Evolutionary conservation across 2,797 vertebrate species (phyloP).

Genomic region (Oreochromis grahami): DNA sequence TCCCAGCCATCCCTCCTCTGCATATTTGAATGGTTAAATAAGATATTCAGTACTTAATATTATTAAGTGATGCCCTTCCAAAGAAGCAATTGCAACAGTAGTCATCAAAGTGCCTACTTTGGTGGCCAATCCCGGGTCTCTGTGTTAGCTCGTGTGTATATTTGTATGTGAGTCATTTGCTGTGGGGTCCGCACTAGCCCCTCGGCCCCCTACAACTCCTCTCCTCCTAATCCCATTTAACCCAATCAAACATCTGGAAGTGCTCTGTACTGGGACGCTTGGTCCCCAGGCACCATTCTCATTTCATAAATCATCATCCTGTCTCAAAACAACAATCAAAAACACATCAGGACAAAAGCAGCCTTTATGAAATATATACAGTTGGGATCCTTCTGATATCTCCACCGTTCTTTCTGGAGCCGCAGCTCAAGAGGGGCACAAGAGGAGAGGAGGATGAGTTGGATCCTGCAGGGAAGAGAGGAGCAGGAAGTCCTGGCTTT

Average conservation of each 20-base stretch:
- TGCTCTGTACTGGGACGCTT: conserved; percentile 28
- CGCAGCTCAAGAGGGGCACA: conserved; percentile 24
- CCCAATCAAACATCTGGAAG: conserved; percentile 73
- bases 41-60: not conserved
- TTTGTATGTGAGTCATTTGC: conserved; percentile 19
- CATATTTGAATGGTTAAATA: not conserved
- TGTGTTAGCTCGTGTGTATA: conserved; percentile 5
- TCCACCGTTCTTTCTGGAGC: conserved; percentile 28
- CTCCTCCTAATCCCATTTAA: conserved; percentile 52
- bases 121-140: conserved; percentile 31
- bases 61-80: not conserved
- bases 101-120: conserved; percentile 41
- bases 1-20: not conserved
- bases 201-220: conserved; percentile 20
- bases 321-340: conserved; percentile 62
- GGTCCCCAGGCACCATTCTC: conserved; percentile 42
- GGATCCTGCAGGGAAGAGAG: conserved; percentile 27
- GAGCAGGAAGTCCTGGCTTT: conserved; percentile 67
- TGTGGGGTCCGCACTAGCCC: conserved; percentile 43
- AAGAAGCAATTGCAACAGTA: conserved; percentile 9
- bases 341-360: conserved; percentile 50
- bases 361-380: conserved; percentile 42
- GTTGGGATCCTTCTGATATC: conserved; percentile 45
- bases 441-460: conserved; percentile 37
- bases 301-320: conserved; percentile 63